These are phyloP conservation scores for Pseudomugil gertrudae DNA, from an alignment of 2,797 vertebrate genomes.

Conservation along the genomic window DNA sequence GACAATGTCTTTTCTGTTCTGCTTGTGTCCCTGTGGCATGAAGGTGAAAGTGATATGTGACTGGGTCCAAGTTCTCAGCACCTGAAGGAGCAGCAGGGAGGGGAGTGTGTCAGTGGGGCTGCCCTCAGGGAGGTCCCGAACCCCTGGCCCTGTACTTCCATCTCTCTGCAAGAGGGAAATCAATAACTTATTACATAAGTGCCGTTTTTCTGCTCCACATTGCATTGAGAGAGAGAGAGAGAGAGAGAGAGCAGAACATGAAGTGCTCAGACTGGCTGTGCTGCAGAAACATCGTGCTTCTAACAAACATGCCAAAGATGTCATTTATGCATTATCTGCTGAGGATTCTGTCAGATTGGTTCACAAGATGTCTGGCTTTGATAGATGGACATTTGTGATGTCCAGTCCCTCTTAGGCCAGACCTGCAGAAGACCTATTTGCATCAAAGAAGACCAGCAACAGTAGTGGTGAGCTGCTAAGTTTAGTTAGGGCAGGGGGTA, in stretches of 20 bases:
- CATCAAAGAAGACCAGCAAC: conserved; percentile 45
- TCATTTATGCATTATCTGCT: neutral
- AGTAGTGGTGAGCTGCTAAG: conserved; percentile 50
- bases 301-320: no score
- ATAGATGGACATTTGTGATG: neutral
- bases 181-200: conserved; percentile 84
- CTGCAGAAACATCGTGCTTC: conserved; percentile 23
- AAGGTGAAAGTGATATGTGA: conserved; percentile 86
- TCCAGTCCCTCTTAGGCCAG: conserved; percentile 15
- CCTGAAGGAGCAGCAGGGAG: conserved; percentile 54
- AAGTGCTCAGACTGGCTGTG: conserved; percentile 42
- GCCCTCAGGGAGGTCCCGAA: conserved; percentile 65
- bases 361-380: neutral
- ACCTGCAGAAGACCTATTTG: conserved; percentile 31
- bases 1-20: conserved; percentile 81
- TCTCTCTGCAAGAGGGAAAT: conserved; percentile 81
- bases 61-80: conserved; percentile 70
- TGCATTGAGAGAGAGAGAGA: conserved; percentile 37
- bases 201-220: conserved; percentile 52
- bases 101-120: conserved; percentile 61
- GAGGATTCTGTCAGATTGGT: neutral
- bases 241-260: conserved; percentile 48
- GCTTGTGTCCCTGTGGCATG: conserved; percentile 83
- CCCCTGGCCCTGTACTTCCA: conserved; percentile 72
- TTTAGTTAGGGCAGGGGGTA: conserved; percentile 50